Percentiles rank a stretch among this genome's conserved stretches.
These are phyloP conservation scores for Megastigmus dorsalis DNA, from an alignment of 2,888 invertebrate species.

Conservation along the genomic window DNA sequence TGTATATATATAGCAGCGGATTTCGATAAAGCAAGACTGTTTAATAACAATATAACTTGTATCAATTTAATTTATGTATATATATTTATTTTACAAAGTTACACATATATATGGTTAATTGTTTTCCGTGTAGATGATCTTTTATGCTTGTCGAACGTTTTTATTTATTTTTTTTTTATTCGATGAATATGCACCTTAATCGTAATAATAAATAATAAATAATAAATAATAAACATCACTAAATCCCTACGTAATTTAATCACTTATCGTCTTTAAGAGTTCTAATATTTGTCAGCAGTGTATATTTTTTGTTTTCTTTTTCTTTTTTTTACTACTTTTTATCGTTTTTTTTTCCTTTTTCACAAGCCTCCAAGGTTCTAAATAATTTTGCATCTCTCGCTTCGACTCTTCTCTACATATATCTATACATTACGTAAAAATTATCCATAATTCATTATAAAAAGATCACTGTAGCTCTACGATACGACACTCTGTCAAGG, in stretches of 20 bases:
- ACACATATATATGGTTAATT: conserved; percentile 9
- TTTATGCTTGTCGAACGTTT: neutral
- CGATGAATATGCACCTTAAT: conserved; percentile 12
- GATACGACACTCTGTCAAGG: too few relatives aligned
- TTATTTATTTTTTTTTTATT: too few relatives aligned
- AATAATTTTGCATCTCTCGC: neutral
- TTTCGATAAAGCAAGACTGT: neutral
- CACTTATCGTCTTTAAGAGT: neutral
- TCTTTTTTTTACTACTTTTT: neutral
- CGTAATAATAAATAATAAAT: conserved; percentile 9
- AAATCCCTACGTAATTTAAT: conserved; percentile 9
- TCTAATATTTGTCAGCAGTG: neutral
- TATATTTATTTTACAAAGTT: conserved; percentile 38
- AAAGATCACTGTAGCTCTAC: too few relatives aligned
- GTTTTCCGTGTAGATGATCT: conserved; percentile 2
- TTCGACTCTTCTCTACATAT: neutral
- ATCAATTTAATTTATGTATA: neutral
- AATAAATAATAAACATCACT: conserved; percentile 18
- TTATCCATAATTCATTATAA: conserved; percentile 1
- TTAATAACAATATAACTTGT: conserved; percentile 18
- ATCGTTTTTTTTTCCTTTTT: too few relatives aligned
- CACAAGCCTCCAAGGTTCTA: too few relatives aligned
- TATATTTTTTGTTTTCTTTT: neutral
- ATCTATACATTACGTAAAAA: too few relatives aligned
- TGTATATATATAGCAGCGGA: too few relatives aligned